Conservation (phyloP, 2,113 vertebrate genomes). For the Melanerpes formicivorus region DNA sequence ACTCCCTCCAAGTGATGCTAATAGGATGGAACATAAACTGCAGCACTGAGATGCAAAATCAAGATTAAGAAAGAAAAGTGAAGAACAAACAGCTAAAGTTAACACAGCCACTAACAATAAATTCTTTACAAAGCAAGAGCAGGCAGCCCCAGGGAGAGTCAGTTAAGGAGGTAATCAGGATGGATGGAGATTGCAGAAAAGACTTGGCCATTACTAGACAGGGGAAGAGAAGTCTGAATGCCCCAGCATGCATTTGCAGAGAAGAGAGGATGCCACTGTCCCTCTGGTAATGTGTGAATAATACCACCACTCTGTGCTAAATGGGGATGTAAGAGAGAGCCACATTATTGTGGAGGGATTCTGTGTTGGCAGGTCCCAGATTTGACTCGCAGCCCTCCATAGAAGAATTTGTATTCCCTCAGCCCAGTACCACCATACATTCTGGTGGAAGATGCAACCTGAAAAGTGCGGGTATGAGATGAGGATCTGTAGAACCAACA, state of each 20-base stretch:
- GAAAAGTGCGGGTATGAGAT: neutral
- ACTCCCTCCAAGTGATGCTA: conserved; percentile 47
- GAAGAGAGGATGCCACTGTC: neutral
- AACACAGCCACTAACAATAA: conserved; percentile 66
- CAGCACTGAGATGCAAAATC: conserved; percentile 50
- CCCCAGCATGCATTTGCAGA: neutral
- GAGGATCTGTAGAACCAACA: neutral
- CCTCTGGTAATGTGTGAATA: conserved; percentile 18
- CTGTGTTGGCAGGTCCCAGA: neutral
- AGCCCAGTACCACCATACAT: neutral
- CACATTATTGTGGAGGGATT: neutral
- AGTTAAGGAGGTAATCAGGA: conserved; percentile 59
- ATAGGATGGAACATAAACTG: conserved; percentile 58
- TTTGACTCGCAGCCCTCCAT: neutral
- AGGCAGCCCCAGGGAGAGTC: conserved; percentile 43
- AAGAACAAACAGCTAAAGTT: conserved; percentile 60
- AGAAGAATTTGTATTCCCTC: neutral
- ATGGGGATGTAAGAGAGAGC: neutral
- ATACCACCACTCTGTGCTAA: conserved; percentile 9
- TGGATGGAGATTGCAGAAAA: conserved; percentile 26
- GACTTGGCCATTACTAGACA: conserved; percentile 36
- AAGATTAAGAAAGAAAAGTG: conserved; percentile 53
- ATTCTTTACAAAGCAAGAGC: conserved; percentile 41
- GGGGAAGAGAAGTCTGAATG: conserved; percentile 13
- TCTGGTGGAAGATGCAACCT: neutral